Conservation (phyloP, 2,888 invertebrate genomes). For the Drosophila neotestacea region DNA sequence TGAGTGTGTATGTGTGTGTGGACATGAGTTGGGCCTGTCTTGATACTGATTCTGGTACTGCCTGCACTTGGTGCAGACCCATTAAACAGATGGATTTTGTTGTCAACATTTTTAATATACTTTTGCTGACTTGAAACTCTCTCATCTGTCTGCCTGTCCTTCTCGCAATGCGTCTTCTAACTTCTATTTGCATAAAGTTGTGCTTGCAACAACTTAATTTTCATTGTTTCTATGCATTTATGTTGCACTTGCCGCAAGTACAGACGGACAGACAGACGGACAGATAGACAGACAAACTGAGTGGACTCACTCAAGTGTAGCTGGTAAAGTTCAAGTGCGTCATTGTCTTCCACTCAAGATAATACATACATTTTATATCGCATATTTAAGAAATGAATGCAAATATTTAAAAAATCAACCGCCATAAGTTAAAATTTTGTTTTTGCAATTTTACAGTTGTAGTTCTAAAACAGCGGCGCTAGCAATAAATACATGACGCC, state of each 20-base stretch:
- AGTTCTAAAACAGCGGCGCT: too few species aligned
- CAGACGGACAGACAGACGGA: slow-evolving; percentile 12
- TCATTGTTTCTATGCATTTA: slow-evolving; percentile 78
- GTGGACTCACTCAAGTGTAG: slow-evolving; percentile 55
- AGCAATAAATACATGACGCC: too few species aligned
- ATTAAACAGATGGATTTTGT: slow-evolving; percentile 80
- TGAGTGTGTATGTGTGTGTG: slow-evolving; percentile 27
- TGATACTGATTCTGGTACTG: slow-evolving; percentile 18
- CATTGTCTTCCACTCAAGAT: slow-evolving; percentile 42
- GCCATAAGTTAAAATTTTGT: too few species aligned
- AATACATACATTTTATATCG: slow-evolving; percentile 16
- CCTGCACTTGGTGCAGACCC: slow-evolving; percentile 43
- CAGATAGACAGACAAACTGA: slow-evolving; percentile 8
- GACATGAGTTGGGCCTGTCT: slow-evolving; percentile 35
- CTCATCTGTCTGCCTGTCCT: slow-evolving; percentile 16
- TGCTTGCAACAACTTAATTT: slow-evolving; percentile 74
- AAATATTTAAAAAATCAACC: too few species aligned
- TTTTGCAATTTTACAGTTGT: too few species aligned
- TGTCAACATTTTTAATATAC: slow-evolving; percentile 73
- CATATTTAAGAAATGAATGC: too few species aligned
- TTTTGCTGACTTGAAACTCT: slow-evolving; percentile 33
- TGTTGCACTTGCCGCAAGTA: slow-evolving; percentile 63
- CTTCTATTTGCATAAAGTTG: slow-evolving; percentile 67
- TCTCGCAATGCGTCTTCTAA: slow-evolving; percentile 30
- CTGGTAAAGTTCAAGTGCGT: slow-evolving; percentile 61